Evolutionary conservation across 2,888 invertebrate genomes (phyloP), one percentile per base, ranked within the genome.

Genomic region (Drosophila cognata): DNA sequence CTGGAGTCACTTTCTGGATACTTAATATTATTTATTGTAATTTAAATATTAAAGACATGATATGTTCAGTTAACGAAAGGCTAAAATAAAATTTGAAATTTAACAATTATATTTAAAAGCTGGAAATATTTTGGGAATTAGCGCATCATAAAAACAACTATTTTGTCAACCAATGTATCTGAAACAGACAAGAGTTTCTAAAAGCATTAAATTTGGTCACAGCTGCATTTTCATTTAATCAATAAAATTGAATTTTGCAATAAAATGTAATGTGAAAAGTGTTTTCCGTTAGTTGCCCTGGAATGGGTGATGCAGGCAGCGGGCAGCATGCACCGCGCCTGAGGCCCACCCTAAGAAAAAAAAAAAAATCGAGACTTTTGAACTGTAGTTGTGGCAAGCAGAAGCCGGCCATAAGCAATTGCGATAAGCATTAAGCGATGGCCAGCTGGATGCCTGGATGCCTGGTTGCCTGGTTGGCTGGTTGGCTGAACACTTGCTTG

Each of bases 381-480:
- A 13, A 25, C 25, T 48, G n/a, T 33, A n/a, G 33, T n/a, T 43
- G 43, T 18, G 48, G 75, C 55, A 81, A 67, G 67, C 68, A 64
- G 81, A 77, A 85, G 88, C 71, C 18, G 68, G 72, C 78, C 62
- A 67, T 77, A 84, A 79, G 85, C 82, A 62, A 63, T 71, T 69
- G 69, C 71, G 70, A 82, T 79, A 74, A 68, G 83, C 68, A 69
- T 67, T 74, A 67, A 70, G 56, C 48, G 60, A 33, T 51, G 75
- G 57, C 88, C 82, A 84, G 70, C 77, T 84, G 58, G 70, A 46
- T 53, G 71, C 36, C 16, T 55, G 16, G 43, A 3, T 21, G 50
- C 33, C 21, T 4, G 21, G 16, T 8, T 52, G 33, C 16, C 33
- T 18, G 38, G 18, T 10, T 33, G 6, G 11, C 29, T 5, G 13